A percentile compares a stretch with the other conserved stretches of the same genome.
Conservation (phyloP, 2,113 vertebrate species). For the Misgurnus mizolepis region DNA sequence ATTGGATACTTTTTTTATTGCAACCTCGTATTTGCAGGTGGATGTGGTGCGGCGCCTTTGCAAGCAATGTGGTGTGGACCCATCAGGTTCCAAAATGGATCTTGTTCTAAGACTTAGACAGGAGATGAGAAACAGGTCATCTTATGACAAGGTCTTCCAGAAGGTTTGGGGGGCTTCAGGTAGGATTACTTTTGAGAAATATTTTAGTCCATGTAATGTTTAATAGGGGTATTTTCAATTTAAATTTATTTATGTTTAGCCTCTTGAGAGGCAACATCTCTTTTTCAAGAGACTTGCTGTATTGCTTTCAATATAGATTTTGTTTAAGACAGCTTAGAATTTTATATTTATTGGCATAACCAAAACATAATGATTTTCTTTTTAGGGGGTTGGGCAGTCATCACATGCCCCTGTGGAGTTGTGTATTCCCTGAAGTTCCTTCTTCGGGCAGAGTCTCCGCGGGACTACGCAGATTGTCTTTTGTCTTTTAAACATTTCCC, state of each 20-base stretch:
- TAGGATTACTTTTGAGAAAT: neutral
- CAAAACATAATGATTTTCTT: neutral
- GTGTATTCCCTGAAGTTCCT: neutral
- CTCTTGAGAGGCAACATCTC: too few species aligned
- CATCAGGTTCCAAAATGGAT: neutral
- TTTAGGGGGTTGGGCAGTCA: constrained; percentile 1
- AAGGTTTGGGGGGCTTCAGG: neutral
- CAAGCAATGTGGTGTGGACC: neutral
- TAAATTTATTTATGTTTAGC: too few species aligned
- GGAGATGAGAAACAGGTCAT: constrained; percentile 2
- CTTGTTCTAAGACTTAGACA: neutral
- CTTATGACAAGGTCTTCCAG: neutral
- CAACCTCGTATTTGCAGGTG: neutral
- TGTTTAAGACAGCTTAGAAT: neutral
- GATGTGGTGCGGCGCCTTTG: neutral
- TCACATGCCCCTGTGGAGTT: neutral
- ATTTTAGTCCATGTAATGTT: neutral
- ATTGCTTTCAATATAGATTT: neutral
- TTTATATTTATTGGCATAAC: neutral
- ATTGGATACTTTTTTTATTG: neutral
- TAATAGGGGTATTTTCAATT: neutral
- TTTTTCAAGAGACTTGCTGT: too few species aligned
- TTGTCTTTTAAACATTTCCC: constrained; percentile 10
- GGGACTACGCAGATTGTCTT: neutral
- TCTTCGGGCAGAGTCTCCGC: neutral